Base-by-base conservation (phyloP, 2,888 invertebrate genomes). In the Heliconius hortense region DNA sequence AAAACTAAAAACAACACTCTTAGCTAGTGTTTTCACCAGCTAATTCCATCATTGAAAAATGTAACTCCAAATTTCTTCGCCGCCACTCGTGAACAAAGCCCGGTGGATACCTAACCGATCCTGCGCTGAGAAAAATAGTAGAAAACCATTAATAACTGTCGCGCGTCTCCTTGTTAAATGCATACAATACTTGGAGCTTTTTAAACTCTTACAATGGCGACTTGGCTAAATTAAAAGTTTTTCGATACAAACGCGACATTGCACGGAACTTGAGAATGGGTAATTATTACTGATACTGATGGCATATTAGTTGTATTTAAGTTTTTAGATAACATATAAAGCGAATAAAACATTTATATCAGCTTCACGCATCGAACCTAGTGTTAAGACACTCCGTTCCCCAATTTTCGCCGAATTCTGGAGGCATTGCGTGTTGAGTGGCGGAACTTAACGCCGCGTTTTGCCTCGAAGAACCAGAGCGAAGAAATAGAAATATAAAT, bases 201-300 rank as follows among this genome's bases (percentile, higher is more conserved):
- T 92, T 92, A 93, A 93, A 92, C 91, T 90, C 90, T 89, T 88
- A 93, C 93, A 93, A 93, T 89, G 86, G 91, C 86, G 87, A 90
- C 92, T 92, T 93, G 92, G 94, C 94, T 93, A 94, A 94, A 93
- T 93, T 94, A 94, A 94, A 94, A 94, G 89, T 94, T 94, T 93
- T 94, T 93, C 93, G 92, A 93, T 92, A 92, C 88, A 86, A 87
- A 87, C 88, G 89, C 92, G 91, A 93, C 93, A 92, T 91, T 90
- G 92, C 91, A 90, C 90, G 90, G 89, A 90, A 89, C 89, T 90
- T 87, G 89, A 90, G 84, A 89, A 89, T 89, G 87, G 85, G 89
- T 92, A 92, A 93, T 93, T 93, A 93, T 93, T 78, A 79, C 82
- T 77, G 63, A 87, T 89, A 91, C 77, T 21, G 80, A 72, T 76